phyloP scores from a whole-genome alignment of 2,888 invertebrate genomes.

The Watsonalla binaria region DNA sequence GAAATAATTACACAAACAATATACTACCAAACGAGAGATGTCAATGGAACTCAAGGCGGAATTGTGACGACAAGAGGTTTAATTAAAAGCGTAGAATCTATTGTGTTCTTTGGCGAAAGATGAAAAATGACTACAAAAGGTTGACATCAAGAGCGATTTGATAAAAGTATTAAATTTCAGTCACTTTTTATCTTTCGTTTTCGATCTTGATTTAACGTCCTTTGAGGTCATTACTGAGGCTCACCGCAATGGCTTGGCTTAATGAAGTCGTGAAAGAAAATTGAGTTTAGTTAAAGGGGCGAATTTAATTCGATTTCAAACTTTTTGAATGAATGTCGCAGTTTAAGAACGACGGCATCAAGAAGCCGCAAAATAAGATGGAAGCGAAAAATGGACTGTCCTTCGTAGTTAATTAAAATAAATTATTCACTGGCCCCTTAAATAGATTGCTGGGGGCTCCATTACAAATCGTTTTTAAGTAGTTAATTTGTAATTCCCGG shows the following conservation, averaged over 20 bases:
- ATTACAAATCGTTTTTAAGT: slow-evolving; percentile 50
- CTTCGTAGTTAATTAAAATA: slow-evolving; percentile 68
- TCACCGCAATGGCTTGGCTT: slow-evolving; percentile 73
- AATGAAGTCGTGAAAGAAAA: slow-evolving; percentile 77
- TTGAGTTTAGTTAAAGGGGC: slow-evolving; percentile 77
- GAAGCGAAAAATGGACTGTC: slow-evolving; percentile 63
- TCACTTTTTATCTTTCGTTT: slow-evolving; percentile 66
- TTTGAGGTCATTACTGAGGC: slow-evolving; percentile 75
- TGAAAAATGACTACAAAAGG: slow-evolving; percentile 46
- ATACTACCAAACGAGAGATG: neutral
- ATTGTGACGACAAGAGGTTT: slow-evolving; percentile 26
- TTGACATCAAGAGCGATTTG: slow-evolving; percentile 56
- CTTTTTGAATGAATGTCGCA: slow-evolving; percentile 72
- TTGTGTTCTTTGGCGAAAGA: slow-evolving; percentile 28
- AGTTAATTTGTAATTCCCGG: slow-evolving; percentile 43
- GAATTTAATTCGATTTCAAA: slow-evolving; percentile 76
- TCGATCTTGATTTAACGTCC: slow-evolving; percentile 76
- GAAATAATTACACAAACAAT: neutral
- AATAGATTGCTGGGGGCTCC: slow-evolving; percentile 54
- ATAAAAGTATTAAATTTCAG: slow-evolving; percentile 70
- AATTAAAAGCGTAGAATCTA: slow-evolving; percentile 35
- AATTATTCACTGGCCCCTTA: slow-evolving; percentile 62
- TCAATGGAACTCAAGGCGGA: slow-evolving; percentile 18
- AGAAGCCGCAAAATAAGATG: slow-evolving; percentile 61
- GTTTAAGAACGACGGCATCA: slow-evolving; percentile 56